These are phyloP conservation scores for Heliocidaris tuberculata DNA, from an alignment of 35 echinoderm and acorn worm species.

Conservation along the genomic window DNA sequence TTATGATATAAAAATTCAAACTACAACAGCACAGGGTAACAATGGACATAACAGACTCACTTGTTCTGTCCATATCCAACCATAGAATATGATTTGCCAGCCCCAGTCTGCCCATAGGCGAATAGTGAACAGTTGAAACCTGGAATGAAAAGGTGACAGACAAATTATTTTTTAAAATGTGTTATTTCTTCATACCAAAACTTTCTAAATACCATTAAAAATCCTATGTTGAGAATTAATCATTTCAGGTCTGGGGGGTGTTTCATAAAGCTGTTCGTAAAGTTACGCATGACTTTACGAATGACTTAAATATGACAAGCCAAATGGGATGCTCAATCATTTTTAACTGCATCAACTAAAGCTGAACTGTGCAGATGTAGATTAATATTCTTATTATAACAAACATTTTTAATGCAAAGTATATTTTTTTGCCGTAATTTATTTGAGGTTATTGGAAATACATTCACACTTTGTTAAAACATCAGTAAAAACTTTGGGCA, in stretches of 20 bases:
- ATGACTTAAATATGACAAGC: too few relatives aligned
- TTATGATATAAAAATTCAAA: not conserved
- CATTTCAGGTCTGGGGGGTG: not conserved
- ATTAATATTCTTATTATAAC: too few relatives aligned
- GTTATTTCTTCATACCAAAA: not conserved
- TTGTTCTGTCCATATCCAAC: constrained; percentile 96
- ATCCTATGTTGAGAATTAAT: not conserved
- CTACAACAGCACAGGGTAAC: not conserved
- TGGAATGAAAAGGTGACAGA: constrained; percentile 51
- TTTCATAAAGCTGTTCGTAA: too few relatives aligned
- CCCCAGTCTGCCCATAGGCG: constrained; percentile 97
- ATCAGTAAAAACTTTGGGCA: too few relatives aligned
- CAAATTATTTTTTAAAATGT: not conserved
- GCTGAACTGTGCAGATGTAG: too few relatives aligned
- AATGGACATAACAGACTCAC: constrained; percentile 64
- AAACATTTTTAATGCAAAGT: too few relatives aligned
- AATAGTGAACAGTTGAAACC: constrained; percentile 99
- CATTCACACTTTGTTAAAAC: too few relatives aligned
- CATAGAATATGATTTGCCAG: constrained; percentile 97
- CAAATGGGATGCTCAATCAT: too few relatives aligned
- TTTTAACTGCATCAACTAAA: too few relatives aligned
- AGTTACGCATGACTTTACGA: too few relatives aligned
- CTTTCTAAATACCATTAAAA: not conserved
- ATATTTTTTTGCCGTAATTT: too few relatives aligned
- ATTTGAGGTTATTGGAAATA: too few relatives aligned